Base-by-base conservation (phyloP, 2,888 invertebrate species). In the Diplazon laetatorius region DNA sequence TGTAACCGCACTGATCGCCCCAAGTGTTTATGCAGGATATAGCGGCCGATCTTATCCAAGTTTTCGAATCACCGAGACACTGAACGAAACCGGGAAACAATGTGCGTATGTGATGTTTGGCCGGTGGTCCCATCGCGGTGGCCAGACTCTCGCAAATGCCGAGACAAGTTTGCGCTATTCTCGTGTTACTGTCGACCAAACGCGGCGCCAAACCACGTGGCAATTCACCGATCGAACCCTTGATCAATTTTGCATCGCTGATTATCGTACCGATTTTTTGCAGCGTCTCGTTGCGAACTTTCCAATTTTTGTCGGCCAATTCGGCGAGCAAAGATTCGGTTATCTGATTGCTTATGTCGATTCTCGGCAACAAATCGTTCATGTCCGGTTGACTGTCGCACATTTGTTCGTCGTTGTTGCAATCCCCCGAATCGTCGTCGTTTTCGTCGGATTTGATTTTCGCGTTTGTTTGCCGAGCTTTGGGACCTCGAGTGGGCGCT, bases 261-360 rank as follows among this genome's bases (percentile, higher is more conserved):
- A 97, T 92, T 48, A 97, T 94, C 0, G 92, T 93, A 71, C 93
- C 94, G 14, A 97, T 91, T 91, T 96, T 93, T 59, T 91, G 92
- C 1, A 93, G 86, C 1, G 93, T 92, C 84, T 93, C 93, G 80
- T 92, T 93, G 50, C 93, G 91, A 0, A 92, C 91, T 93, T 98
- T 98, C 98, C 98, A 99, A 91, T 97, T 97, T 91, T 97, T 97
- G 90, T 98, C 97, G 20, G 94, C 93, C 83, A 98, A 93, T 91
- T 98, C 97, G 6, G 93, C 94, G 2, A 98, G 91, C 0, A 98
- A 91, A 0, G 94, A 91, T 83, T 97, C 96, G 0, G 97, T 97
- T 80, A 98, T 95, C 84, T 96, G 95, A 2, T 94, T 93, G 74
- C 96, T 95, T 82, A 98, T 95, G 88, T 98, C 97, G 0, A 95